Percentiles rank a stretch among this genome's conserved stretches.
These are phyloP conservation scores for Urocitellus parryii DNA, from an alignment of 2,113 vertebrate species.

Conservation along the genomic window DNA sequence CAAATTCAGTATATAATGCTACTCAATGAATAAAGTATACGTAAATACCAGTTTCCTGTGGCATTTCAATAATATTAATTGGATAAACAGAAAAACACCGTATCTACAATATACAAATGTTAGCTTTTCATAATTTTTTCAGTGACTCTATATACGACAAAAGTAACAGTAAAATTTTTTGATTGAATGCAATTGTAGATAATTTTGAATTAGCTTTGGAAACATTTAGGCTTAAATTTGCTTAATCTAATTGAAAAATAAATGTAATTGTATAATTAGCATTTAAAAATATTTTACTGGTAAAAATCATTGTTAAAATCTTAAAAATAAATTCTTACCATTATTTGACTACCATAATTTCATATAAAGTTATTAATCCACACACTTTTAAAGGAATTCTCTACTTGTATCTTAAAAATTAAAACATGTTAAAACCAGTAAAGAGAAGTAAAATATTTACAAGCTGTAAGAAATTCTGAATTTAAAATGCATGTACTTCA, in stretches of 20 bases:
- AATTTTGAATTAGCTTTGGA: slow-evolving; percentile 47
- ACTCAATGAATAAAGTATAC: slow-evolving; percentile 38
- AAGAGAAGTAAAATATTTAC: slow-evolving; percentile 37
- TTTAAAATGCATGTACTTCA: slow-evolving; percentile 22
- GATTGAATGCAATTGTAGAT: background rate
- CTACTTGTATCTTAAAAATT: slow-evolving; percentile 16
- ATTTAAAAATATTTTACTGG: slow-evolving; percentile 45
- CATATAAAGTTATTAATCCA: slow-evolving; percentile 41
- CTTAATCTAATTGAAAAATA: slow-evolving; percentile 55
- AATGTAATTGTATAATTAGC: background rate
- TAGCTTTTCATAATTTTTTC: slow-evolving; percentile 40
- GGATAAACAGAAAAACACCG: slow-evolving; percentile 32
- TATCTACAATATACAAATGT: background rate
- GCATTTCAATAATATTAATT: background rate
- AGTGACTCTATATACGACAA: background rate
- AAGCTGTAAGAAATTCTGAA: slow-evolving; percentile 14
- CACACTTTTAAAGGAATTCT: background rate
- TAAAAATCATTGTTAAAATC: slow-evolving; percentile 33
- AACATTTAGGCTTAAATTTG: slow-evolving; percentile 51
- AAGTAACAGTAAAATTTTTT: slow-evolving; percentile 25
- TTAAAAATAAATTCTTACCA: slow-evolving; percentile 44
- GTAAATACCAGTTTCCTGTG: background rate
- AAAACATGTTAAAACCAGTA: background rate
- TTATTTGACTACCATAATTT: slow-evolving; percentile 8
- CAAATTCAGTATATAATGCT: background rate